phyloP scores from a whole-genome alignment of 1,140 invertebrate species.

The Ceratitis capitata region DNA sequence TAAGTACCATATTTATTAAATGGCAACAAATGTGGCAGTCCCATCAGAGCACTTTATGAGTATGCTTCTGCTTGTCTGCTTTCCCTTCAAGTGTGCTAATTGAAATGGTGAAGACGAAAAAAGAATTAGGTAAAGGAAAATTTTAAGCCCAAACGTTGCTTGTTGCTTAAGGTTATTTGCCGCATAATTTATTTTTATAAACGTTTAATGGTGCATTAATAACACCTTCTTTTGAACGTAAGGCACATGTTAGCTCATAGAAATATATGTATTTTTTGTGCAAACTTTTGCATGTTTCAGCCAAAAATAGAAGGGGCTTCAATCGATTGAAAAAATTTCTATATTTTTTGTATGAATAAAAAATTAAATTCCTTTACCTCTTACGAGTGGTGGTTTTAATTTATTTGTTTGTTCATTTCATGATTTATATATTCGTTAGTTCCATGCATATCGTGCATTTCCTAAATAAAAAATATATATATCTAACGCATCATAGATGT shows the following conservation, averaged over 20 bases:
- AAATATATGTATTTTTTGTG: not conserved
- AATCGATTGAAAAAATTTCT: no score
- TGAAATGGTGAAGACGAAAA: not conserved
- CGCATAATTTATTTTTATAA: conserved; percentile 1
- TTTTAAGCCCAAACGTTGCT: not conserved
- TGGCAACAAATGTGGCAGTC: not conserved
- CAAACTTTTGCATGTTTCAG: not conserved
- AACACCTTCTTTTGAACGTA: not conserved
- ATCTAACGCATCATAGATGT: no score
- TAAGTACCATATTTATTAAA: not conserved
- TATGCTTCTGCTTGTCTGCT: not conserved
- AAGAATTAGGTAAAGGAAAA: not conserved
- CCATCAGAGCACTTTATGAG: not conserved
- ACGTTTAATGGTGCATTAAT: conserved; percentile 9
- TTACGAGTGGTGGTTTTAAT: no score
- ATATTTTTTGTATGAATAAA: no score
- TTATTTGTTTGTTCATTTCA: no score
- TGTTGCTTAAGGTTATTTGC: conserved; percentile 6
- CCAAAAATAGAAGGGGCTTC: no score
- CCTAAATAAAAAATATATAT: no score
- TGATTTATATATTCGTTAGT: no score
- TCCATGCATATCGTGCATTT: no score
- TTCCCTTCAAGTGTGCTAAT: not conserved
- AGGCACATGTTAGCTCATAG: not conserved
- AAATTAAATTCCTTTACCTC: no score